Percentiles rank a stretch among this genome's conserved stretches.
phyloP scores from a whole-genome alignment of 2,797 vertebrate species.

The Crypturellus tataupa region DNA sequence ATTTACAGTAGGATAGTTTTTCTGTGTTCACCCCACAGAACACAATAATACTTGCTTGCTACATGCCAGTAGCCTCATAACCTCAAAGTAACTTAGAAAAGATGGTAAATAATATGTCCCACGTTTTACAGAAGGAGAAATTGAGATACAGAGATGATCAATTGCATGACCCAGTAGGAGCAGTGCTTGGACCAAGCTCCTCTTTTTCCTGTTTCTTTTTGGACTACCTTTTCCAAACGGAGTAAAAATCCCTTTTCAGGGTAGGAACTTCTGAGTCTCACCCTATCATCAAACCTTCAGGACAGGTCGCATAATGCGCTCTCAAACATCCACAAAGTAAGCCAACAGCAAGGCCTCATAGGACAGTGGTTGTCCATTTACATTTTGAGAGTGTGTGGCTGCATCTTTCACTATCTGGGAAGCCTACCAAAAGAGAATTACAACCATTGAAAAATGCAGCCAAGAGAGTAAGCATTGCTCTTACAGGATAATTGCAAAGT shows the following conservation, averaged over 20 bases:
- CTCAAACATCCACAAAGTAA: neutral
- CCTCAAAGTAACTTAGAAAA: neutral
- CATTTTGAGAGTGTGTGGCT: neutral
- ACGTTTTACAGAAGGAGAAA: neutral
- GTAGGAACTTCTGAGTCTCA: neutral
- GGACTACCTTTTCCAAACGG: neutral
- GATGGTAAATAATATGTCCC: neutral
- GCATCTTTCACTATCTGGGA: neutral
- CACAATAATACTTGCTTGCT: neutral
- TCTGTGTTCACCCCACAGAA: neutral
- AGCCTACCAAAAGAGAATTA: slow-evolving; percentile 28
- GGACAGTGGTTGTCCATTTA: neutral
- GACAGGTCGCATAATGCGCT: neutral
- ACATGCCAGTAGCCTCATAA: accelerated
- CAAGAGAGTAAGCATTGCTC: neutral
- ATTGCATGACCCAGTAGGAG: neutral
- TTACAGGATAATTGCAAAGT: neutral
- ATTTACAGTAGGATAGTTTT: neutral
- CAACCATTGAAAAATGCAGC: neutral
- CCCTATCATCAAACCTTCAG: neutral
- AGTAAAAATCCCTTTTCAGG: neutral
- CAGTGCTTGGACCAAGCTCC: neutral
- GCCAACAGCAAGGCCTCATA: neutral
- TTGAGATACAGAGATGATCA: neutral
- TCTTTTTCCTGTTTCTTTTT: neutral